Evolutionary conservation across 2,113 vertebrate genomes (phyloP).

Genomic region (Gymnocephalus cernua): DNA sequence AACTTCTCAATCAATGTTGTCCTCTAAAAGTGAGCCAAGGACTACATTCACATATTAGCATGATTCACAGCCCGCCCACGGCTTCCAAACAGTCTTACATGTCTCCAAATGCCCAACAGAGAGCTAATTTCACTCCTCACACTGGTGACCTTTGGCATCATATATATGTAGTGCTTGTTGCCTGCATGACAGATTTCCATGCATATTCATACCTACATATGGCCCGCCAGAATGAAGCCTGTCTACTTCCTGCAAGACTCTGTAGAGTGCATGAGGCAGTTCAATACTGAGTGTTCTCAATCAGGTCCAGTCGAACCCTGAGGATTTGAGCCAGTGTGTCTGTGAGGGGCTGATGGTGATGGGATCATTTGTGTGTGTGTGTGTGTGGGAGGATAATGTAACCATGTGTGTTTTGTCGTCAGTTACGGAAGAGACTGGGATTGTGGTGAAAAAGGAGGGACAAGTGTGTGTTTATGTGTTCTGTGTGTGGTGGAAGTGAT

Average conservation of each 20-base stretch:
- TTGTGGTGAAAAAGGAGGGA: slow-evolving; percentile 40
- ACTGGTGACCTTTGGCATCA: slow-evolving; percentile 82
- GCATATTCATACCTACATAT: slow-evolving; percentile 87
- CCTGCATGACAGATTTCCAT: slow-evolving; percentile 84
- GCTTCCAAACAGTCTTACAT: slow-evolving; percentile 61
- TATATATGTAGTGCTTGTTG: slow-evolving; percentile 78
- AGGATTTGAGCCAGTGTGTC: slow-evolving; percentile 48
- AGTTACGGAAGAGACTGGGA: slow-evolving; percentile 30
- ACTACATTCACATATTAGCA: slow-evolving; percentile 61
- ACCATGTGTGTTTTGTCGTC: slow-evolving; percentile 45
- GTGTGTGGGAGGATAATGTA: slow-evolving; percentile 9
- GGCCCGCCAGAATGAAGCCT: slow-evolving; percentile 78
- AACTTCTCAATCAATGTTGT: slow-evolving; percentile 76
- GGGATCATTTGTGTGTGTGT: slow-evolving; percentile 34
- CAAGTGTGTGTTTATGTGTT: slow-evolving; percentile 12
- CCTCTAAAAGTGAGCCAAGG: slow-evolving; percentile 78
- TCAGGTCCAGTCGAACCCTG: slow-evolving; percentile 60
- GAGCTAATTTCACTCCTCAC: slow-evolving; percentile 78
- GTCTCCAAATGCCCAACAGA: slow-evolving; percentile 75
- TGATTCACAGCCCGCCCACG: slow-evolving; percentile 74
- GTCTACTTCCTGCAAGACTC: slow-evolving; percentile 74
- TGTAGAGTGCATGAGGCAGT: slow-evolving; percentile 62
- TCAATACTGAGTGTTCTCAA: slow-evolving; percentile 75
- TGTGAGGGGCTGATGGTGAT: slow-evolving; percentile 36
- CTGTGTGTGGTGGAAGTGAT: slow-evolving; percentile 45